Evolutionary conservation across 1,140 invertebrate genomes (phyloP).

Genomic region (Drosophila lacertosa): DNA sequence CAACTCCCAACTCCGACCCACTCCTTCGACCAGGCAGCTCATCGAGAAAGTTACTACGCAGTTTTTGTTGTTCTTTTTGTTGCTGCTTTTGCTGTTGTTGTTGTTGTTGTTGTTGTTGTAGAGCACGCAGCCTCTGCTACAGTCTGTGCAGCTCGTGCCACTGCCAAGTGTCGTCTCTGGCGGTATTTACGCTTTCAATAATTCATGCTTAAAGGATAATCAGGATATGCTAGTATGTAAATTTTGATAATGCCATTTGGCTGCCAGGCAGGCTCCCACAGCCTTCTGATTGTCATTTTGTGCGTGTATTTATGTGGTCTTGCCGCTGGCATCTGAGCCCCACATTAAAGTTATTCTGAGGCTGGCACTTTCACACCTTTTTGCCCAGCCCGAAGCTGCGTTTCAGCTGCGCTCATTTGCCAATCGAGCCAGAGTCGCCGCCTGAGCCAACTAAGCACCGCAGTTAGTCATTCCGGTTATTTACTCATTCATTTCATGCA

Average conservation of each 20-base stretch:
- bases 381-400: constrained; percentile 9
- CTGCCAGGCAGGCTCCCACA: constrained; percentile 25
- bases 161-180: constrained; percentile 52
- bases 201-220: constrained; percentile 82
- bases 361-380: constrained; percentile 44
- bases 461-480: constrained; percentile 76
- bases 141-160: constrained; percentile 46
- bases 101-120: constrained; percentile 24
- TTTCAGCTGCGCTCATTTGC: constrained; percentile 17
- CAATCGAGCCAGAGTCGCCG: constrained; percentile 27
- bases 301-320: neutral
- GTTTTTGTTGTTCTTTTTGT: constrained; percentile 25
- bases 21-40: neutral
- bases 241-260: constrained; percentile 80
- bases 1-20: neutral
- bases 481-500: constrained; percentile 80
- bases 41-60: constrained; percentile 20
- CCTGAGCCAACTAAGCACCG: constrained; percentile 51
- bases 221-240: constrained; percentile 80
- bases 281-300: neutral
- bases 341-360: constrained; percentile 32
- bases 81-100: constrained; percentile 24
- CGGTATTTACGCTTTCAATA: constrained; percentile 81
- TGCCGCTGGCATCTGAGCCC: constrained; percentile 22
- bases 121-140: constrained; percentile 53